Percentiles rank a stretch among this genome's conserved stretches.
Conservation (phyloP, 2,888 invertebrate species). For the Drosophila sordidula region DNA sequence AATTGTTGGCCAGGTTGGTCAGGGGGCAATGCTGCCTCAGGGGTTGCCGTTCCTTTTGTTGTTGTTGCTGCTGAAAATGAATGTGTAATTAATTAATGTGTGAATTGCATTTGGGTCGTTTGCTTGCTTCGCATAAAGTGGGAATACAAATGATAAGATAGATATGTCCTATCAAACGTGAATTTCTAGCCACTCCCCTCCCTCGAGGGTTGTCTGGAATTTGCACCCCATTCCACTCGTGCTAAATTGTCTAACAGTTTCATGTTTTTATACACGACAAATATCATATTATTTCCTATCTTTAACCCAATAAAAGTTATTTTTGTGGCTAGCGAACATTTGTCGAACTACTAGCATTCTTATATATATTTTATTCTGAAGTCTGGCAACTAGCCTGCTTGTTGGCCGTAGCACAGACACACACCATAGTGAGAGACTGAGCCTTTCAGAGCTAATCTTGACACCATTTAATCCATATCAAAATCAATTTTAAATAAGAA, state of each 20-base stretch:
- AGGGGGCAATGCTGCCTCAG: conserved; percentile 22
- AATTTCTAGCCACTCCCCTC: too few relatives aligned
- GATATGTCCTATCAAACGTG: neutral
- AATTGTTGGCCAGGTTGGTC: conserved; percentile 10
- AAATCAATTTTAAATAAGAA: too few relatives aligned
- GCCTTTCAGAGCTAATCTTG: too few relatives aligned
- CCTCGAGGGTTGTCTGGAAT: too few relatives aligned
- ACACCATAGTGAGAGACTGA: neutral
- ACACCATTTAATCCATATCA: too few relatives aligned
- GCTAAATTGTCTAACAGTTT: too few relatives aligned
- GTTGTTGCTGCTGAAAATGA: conserved; percentile 60
- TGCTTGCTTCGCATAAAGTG: conserved; percentile 26
- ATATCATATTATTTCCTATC: too few relatives aligned
- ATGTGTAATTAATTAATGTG: conserved; percentile 81
- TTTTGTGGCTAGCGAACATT: neutral
- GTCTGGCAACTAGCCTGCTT: neutral
- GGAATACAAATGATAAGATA: neutral
- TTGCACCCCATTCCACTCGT: too few relatives aligned
- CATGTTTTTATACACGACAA: too few relatives aligned
- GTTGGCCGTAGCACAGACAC: neutral
- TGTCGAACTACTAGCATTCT: neutral
- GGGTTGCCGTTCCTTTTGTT: too few relatives aligned
- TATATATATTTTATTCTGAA: neutral
- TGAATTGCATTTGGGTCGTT: conserved; percentile 62
- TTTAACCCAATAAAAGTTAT: too few relatives aligned